Evolutionary conservation across 2,888 invertebrate species (phyloP), one percentile per base, ranked within the genome.

Genomic region (Epinotia demarniana): DNA sequence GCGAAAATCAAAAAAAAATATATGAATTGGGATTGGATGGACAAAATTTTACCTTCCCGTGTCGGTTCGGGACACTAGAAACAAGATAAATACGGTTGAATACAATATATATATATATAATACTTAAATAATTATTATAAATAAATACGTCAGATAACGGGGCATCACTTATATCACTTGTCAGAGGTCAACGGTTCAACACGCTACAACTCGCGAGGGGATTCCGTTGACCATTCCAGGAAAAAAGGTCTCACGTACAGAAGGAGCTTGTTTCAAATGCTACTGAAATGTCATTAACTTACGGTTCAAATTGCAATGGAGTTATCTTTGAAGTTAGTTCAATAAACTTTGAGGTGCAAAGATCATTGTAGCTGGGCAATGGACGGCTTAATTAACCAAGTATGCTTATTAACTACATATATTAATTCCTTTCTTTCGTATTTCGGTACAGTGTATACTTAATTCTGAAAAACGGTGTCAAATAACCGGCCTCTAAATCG

Each of bases 121-220:
- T n/a, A 33, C 2, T 23, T 58, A 19, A 58, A 4, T 33, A 39
- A 33, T 33, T 23, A 9, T 23, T 9, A 43, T 43, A 43, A 58
- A 18, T 57, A 33, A 55, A 63, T 63, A 19, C 46, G 13, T 13
- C 43, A 58, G 68, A 68, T 58, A 68, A 68, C 68, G 43, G 57
- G 57, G 57, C 57, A 43, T 43, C 19, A 68, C 68, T 58, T 39
- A 23, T 58, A 68, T 43, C 58, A n/a, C 16, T 39, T 9, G 9
- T 16, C 16, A 46, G 58, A 46, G 68, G 68, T 69, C 43, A 68
- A 58, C 16, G 58, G 68, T 68, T 68, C 58, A 69, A 69, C 11
- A 43, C 23, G 67, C 18, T 57, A 3, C 19, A 43, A 43, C 68
- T 68, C 16, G n/a, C 9, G 23, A 68, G 68, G 68, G 46, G 68